phyloP scores from a whole-genome alignment of 2,113 vertebrate genomes.

The Struthio camelus region DNA sequence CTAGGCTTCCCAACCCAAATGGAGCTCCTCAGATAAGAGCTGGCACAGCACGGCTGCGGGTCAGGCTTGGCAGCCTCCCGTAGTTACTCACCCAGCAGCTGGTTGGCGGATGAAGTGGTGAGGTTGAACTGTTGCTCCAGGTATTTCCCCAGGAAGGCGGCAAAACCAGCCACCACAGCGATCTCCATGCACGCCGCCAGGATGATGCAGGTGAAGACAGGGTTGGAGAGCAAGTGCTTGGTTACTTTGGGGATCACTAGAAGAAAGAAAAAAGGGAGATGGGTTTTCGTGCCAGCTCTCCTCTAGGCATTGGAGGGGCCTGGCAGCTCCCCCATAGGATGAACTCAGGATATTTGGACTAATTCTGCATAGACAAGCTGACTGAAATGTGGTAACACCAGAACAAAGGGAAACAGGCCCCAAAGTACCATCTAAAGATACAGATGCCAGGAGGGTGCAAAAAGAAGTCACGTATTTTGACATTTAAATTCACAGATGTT shows the following conservation, averaged over 20 bases:
- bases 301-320: not conserved
- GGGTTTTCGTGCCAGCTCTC: not conserved
- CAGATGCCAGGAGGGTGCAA: not conserved
- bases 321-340: not conserved
- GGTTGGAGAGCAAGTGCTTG: constrained; percentile 94
- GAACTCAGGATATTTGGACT: not conserved
- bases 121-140: constrained; percentile 99
- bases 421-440: not conserved
- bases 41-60: not conserved
- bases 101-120: constrained; percentile 96
- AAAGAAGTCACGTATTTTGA: not conserved
- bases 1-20: not conserved
- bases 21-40: not conserved
- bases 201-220: constrained; percentile 96
- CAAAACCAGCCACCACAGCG: constrained; percentile 94
- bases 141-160: constrained; percentile 96
- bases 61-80: too few relatives aligned
- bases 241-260: constrained; percentile 97
- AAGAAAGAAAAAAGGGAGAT: not conserved
- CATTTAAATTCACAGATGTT: not conserved
- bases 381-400: not conserved
- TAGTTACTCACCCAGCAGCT: constrained; percentile 88
- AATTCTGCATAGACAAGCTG: not conserved
- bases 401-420: not conserved
- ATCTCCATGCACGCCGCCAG: constrained; percentile 98